A percentile compares a stretch with the other conserved stretches of the same genome.
Evolutionary conservation across 2,797 vertebrate species (phyloP).

Genomic region (Amphiprion clarkii): DNA sequence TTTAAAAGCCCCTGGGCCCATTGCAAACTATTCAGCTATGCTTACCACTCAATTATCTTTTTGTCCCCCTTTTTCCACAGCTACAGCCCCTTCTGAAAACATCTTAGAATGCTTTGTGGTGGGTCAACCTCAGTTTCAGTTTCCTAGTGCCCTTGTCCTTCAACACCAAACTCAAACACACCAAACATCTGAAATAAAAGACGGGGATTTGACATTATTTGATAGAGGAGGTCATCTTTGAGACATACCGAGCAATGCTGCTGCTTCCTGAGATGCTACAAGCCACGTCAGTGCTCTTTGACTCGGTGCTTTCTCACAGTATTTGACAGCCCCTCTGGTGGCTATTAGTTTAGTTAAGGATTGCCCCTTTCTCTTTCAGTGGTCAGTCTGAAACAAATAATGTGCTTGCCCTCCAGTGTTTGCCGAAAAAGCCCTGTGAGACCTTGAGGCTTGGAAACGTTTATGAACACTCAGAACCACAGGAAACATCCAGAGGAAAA

Average conservation of each 20-base stretch:
- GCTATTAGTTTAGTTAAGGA: slow-evolving; percentile 67
- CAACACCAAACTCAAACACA: slow-evolving; percentile 42
- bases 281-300: slow-evolving; percentile 51
- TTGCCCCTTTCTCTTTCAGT: slow-evolving; percentile 62
- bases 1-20: slow-evolving; percentile 77
- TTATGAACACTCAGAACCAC: slow-evolving; percentile 72
- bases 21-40: slow-evolving; percentile 71
- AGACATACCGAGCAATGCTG: slow-evolving; percentile 37
- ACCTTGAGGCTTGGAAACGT: slow-evolving; percentile 78
- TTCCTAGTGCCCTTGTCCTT: slow-evolving; percentile 45
- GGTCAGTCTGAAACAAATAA: slow-evolving; percentile 76
- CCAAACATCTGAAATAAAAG: slow-evolving; percentile 32
- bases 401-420: slow-evolving; percentile 67
- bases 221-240: neutral
- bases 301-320: slow-evolving; percentile 53
- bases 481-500: slow-evolving; percentile 79
- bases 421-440: slow-evolving; percentile 63
- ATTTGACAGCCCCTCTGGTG: slow-evolving; percentile 67
- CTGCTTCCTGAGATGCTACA: slow-evolving; percentile 30
- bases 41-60: slow-evolving; percentile 83
- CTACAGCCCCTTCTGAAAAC: slow-evolving; percentile 69
- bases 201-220: slow-evolving; percentile 27
- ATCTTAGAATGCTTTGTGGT: slow-evolving; percentile 52
- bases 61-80: slow-evolving; percentile 56
- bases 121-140: slow-evolving; percentile 47